Evolutionary conservation across 2,113 vertebrate genomes (phyloP), one percentile per base, ranked within the genome.

Genomic region (Antechinus stuartii): DNA sequence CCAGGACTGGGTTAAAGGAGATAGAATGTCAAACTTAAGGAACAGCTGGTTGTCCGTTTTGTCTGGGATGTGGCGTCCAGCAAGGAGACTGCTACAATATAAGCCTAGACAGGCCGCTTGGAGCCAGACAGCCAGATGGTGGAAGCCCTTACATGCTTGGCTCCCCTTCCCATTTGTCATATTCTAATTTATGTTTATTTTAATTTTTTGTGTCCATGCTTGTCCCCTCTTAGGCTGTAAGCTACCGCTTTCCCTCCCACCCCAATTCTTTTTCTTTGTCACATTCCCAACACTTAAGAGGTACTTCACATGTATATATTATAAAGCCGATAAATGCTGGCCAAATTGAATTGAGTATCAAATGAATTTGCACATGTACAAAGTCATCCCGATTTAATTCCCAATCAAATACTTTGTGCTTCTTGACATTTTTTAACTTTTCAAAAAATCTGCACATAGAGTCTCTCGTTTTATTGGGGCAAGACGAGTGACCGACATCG

Each of bases 381-480:
- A 84, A 42, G 68, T 84, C 35, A 84, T 84, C 23, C 68, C 7
- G 19, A 14, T 42, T 84, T 42, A 84, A 84, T 84, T 23, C 68
- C 68, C 68, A 84, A 84, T 42, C 35, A 76, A n/a, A 76, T 6
- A 19, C 30, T 76, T 76, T 76, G 35, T n/a, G 3, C n/a, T 76
- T 84, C 68, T n/a, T 76, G 68, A 42, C 35, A 76, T 76, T 42
- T 84, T 84, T 84, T 84, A 84, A 84, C 68, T 84, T 84, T 42
- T 42, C n/a, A 23, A 84, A 84, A 84, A 19, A 92, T 95, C 61
- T 97, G 84, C 89, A 84, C 68, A 8, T 23, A 22, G 0, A 8
- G 68, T 55, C 49, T 95, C 57, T 96, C 56, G 91, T 95, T 97
- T 96, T 52, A 93, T 96, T 92, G 35, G 24, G 84, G 35, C 22